Percentiles rank a stretch among this genome's conserved stretches.
phyloP scores from a whole-genome alignment of 2,888 invertebrate genomes.

The Meiosimyza platycephala region DNA sequence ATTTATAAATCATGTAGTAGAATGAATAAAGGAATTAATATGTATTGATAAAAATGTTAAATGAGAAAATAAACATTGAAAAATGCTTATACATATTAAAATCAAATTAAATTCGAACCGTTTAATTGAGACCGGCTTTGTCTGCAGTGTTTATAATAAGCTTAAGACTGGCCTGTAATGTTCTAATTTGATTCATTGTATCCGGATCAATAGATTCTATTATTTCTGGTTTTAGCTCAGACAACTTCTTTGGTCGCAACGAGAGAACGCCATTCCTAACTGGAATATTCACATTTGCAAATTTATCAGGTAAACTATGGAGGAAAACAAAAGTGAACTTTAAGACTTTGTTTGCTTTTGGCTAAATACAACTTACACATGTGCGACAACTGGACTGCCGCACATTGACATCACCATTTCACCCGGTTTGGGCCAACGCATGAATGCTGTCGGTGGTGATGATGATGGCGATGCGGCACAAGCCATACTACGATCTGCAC shows the following conservation, averaged over 20 bases:
- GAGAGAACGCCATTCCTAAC: slow-evolving; percentile 64
- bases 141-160: slow-evolving; percentile 61
- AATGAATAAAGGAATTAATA: no score
- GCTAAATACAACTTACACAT: slow-evolving; percentile 58
- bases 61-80: no score
- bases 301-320: slow-evolving; percentile 59
- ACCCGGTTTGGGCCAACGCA: slow-evolving; percentile 66
- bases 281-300: slow-evolving; percentile 67
- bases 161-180: slow-evolving; percentile 63
- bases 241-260: slow-evolving; percentile 62
- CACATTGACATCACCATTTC: slow-evolving; percentile 64
- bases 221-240: slow-evolving; percentile 57
- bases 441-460: slow-evolving; percentile 60
- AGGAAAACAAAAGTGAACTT: slow-evolving; percentile 1
- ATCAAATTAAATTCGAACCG: no score
- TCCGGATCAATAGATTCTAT: slow-evolving; percentile 59
- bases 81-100: no score
- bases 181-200: slow-evolving; percentile 62
- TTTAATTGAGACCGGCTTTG: slow-evolving; percentile 51
- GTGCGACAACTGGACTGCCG: slow-evolving; percentile 65
- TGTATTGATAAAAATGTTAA: no score
- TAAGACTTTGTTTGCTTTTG: not conserved
- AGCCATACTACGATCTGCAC: slow-evolving; percentile 61
- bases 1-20: no score
- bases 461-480: slow-evolving; percentile 31